Conservation (phyloP, 2,888 invertebrate genomes). For the Zelleria hepariella region DNA sequence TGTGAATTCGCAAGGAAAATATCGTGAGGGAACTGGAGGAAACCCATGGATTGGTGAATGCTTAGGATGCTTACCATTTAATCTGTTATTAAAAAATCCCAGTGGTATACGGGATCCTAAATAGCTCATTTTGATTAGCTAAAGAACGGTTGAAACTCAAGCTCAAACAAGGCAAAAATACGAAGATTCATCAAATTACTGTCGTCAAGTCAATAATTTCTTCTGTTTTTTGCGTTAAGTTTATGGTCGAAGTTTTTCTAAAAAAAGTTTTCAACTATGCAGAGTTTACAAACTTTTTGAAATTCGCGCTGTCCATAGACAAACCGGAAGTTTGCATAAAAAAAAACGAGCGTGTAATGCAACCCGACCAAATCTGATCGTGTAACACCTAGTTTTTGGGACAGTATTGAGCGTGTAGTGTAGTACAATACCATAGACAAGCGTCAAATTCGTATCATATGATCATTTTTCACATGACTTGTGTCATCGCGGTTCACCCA, state of each 20-base stretch:
- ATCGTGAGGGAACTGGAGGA: no score
- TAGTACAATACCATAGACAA: slow-evolving; percentile 37
- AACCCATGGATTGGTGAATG: no score
- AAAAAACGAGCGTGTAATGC: background rate
- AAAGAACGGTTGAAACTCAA: background rate
- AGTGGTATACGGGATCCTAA: background rate
- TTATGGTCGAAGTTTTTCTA: no score
- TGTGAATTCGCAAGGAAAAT: no score
- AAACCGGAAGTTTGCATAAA: no score
- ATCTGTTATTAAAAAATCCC: background rate
- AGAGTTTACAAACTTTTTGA: no score
- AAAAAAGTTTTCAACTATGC: no score
- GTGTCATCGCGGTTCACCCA: slow-evolving; percentile 50
- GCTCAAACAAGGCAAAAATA: background rate
- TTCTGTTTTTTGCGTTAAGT: no score
- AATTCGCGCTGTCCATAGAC: no score
- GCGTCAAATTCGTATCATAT: slow-evolving; percentile 60
- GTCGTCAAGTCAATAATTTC: no score
- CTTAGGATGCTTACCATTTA: background rate
- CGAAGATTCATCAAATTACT: no score
- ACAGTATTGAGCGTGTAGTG: background rate
- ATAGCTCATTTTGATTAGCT: background rate
- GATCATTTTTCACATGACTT: slow-evolving; percentile 69
- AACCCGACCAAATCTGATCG: background rate
- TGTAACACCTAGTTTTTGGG: background rate